Percentiles rank a stretch among this genome's conserved stretches.
phyloP scores from a whole-genome alignment of 2,113 vertebrate genomes.

The Sapajus apella region DNA sequence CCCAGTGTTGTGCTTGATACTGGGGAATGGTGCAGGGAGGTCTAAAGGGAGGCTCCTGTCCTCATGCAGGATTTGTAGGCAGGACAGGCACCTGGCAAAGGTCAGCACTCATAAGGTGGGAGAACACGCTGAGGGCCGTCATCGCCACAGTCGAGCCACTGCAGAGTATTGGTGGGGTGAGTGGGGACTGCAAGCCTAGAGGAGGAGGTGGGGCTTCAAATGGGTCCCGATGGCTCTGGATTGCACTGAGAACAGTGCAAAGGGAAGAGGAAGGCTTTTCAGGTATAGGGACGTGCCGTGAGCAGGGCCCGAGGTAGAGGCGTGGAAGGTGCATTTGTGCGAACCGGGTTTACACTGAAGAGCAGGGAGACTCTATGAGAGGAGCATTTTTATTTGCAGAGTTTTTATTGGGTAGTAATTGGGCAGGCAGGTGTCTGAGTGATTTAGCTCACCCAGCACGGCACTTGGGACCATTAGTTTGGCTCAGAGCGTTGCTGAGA shows the following conservation, averaged over 20 bases:
- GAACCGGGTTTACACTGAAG: rapidly evolving
- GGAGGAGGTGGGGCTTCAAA: background rate
- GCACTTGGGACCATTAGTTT: background rate
- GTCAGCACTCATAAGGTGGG: background rate
- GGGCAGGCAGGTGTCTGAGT: background rate
- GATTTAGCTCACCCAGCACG: background rate
- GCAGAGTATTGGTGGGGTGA: background rate
- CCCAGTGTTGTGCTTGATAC: background rate
- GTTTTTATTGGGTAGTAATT: background rate
- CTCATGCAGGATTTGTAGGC: background rate
- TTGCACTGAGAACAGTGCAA: background rate
- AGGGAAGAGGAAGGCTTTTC: background rate
- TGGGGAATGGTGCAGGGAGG: background rate
- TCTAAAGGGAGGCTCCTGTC: background rate
- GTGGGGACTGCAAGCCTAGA: background rate
- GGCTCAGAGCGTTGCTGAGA: background rate
- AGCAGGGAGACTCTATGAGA: background rate
- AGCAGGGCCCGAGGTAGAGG: background rate
- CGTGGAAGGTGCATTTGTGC: background rate
- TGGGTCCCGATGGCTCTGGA: background rate
- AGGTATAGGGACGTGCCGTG: background rate
- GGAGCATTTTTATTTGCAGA: background rate
- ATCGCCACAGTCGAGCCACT: rapidly evolving
- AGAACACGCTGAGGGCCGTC: rapidly evolving
- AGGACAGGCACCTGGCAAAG: background rate